Conservation (phyloP, 2,113 vertebrate species). For the Myanophis thanlyinensis region DNA sequence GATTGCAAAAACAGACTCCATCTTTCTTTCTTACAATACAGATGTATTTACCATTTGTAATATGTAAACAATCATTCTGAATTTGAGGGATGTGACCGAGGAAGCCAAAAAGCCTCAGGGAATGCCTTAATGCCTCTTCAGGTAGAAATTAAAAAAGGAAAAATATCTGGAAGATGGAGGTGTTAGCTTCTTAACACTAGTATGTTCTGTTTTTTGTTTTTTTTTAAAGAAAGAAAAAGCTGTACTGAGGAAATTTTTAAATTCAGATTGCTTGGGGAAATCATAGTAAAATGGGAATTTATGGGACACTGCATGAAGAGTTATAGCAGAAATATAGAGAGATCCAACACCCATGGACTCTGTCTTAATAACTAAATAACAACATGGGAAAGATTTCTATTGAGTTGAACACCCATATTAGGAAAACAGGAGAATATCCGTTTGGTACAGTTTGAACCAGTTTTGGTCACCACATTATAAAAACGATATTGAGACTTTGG, state of each 20-base stretch:
- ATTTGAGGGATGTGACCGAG: background rate
- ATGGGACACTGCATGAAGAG: background rate
- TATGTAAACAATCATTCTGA: background rate
- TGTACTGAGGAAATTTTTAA: background rate
- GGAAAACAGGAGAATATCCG: background rate
- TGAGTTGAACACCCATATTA: background rate
- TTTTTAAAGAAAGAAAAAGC: background rate
- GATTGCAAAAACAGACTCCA: background rate
- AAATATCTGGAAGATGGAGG: background rate
- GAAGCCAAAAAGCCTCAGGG: background rate
- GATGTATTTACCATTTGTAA: background rate
- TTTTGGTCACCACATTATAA: background rate
- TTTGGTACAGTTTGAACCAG: background rate
- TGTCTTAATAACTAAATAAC: background rate
- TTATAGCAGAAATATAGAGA: background rate
- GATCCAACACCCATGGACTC: background rate
- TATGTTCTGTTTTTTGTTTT: too few relatives aligned
- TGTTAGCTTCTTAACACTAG: background rate
- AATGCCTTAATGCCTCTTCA: background rate
- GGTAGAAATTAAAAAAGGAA: background rate
- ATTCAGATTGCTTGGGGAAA: background rate
- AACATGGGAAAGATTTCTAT: background rate
- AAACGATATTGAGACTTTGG: background rate
- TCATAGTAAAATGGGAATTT: background rate
- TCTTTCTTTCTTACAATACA: background rate